These are phyloP conservation scores for Corythaeola cristata DNA, from an alignment of 2,113 vertebrate genomes.

Conservation along the genomic window DNA sequence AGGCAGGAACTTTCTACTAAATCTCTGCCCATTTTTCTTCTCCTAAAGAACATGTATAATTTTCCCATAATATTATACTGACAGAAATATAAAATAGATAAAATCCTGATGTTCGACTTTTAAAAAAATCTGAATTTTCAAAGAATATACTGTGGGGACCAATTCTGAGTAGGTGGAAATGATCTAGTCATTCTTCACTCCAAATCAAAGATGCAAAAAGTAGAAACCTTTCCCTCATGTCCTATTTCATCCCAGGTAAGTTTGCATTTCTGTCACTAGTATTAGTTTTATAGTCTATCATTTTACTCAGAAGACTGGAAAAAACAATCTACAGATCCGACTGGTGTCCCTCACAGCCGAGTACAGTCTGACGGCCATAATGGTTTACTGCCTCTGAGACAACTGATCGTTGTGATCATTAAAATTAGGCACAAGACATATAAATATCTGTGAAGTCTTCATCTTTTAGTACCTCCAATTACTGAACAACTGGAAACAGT, in stretches of 20 bases:
- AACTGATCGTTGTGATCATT: fast-evolving
- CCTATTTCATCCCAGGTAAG: background rate
- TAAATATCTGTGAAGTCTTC: background rate
- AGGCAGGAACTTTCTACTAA: background rate
- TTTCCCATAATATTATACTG: background rate
- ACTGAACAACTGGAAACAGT: background rate
- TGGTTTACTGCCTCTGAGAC: background rate
- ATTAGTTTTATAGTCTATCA: background rate
- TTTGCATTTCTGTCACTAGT: background rate
- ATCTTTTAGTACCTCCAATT: background rate
- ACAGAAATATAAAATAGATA: background rate
- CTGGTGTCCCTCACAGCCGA: background rate
- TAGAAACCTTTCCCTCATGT: background rate
- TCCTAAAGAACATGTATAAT: background rate
- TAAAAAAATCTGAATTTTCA: background rate
- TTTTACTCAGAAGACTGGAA: background rate
- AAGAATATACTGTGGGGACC: background rate
- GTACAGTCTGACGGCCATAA: background rate
- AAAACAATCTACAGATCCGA: background rate
- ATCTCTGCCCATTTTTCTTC: background rate
- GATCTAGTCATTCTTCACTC: background rate
- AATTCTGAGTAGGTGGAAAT: background rate
- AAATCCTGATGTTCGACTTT: background rate
- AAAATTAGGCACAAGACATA: background rate
- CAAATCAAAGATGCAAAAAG: background rate